Conservation (phyloP, 2,113 vertebrate genomes). For the Tilapia sparmanii region DNA sequence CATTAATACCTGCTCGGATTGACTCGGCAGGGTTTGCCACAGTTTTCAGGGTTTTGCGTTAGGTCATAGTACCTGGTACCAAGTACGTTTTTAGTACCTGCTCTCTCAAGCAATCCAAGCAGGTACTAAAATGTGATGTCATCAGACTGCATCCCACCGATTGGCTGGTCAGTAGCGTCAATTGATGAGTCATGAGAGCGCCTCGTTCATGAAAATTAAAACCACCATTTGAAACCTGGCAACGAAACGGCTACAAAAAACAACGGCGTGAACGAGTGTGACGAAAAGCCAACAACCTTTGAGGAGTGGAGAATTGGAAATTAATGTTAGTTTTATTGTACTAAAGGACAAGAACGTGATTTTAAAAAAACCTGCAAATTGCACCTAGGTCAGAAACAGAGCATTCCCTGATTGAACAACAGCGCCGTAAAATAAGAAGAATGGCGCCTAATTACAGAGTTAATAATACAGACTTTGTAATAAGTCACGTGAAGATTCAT, state of each 20-base stretch:
- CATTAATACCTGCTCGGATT: not conserved
- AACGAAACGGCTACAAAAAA: not conserved
- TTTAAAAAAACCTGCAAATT: fast-evolving
- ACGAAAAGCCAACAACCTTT: not conserved
- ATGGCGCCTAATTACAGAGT: too few relatives aligned
- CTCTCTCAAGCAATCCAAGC: not conserved
- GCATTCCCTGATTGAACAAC: too few relatives aligned
- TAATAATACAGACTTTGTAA: too few relatives aligned
- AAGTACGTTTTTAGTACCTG: not conserved
- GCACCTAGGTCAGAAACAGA: not conserved
- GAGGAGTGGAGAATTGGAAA: not conserved
- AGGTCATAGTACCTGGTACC: not conserved
- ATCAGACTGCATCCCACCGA: not conserved
- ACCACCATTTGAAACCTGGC: not conserved
- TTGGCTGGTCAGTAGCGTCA: not conserved
- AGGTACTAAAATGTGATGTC: not conserved
- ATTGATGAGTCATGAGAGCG: not conserved
- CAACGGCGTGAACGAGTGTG: not conserved
- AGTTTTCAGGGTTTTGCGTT: not conserved
- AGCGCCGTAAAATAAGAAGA: too few relatives aligned
- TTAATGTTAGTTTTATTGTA: not conserved
- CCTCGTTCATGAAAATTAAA: not conserved
- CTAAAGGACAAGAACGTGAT: not conserved
- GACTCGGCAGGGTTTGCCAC: not conserved
- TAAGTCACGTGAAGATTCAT: too few relatives aligned